Evolutionary conservation across 2,888 invertebrate genomes (phyloP).

Genomic region (Lasius platythorax): DNA sequence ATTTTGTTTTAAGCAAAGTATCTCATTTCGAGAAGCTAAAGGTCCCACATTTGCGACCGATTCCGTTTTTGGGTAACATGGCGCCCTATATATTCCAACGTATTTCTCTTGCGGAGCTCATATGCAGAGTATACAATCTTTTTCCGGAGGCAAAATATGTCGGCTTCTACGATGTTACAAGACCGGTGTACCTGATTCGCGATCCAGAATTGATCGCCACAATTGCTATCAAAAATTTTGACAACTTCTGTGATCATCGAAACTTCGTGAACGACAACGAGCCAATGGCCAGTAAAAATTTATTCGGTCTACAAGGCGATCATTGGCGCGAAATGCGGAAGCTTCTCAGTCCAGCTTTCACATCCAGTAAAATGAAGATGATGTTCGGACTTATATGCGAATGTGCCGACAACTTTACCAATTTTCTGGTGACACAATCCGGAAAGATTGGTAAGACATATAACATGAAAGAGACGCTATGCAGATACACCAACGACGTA

Average conservation of each 20-base stretch:
- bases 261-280: slow-evolving; percentile 60
- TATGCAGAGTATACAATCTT: slow-evolving; percentile 60
- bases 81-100: slow-evolving; percentile 56
- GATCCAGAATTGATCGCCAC: slow-evolving; percentile 74
- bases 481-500: slow-evolving; percentile 74
- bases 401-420: slow-evolving; percentile 77
- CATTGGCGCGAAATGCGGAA: slow-evolving; percentile 87
- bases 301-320: slow-evolving; percentile 73
- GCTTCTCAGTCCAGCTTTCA: slow-evolving; percentile 87
- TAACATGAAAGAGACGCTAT: slow-evolving; percentile 77
- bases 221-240: slow-evolving; percentile 74
- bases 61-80: slow-evolving; percentile 68
- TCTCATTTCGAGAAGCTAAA: slow-evolving; percentile 67
- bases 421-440: slow-evolving; percentile 59
- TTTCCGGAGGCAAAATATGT: slow-evolving; percentile 68
- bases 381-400: slow-evolving; percentile 85
- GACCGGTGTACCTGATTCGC: slow-evolving; percentile 70
- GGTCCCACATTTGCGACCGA: slow-evolving; percentile 66
- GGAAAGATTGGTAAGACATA: slow-evolving; percentile 63
- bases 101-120: slow-evolving; percentile 44
- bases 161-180: slow-evolving; percentile 73
- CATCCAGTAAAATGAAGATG: slow-evolving; percentile 87
- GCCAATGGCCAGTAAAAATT: slow-evolving; percentile 64
- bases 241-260: slow-evolving; percentile 65
- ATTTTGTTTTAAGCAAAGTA: slow-evolving; percentile 52